A percentile compares a stretch with the other conserved stretches of the same genome.
Conservation (phyloP, 2,113 vertebrate species). For the Oceanites oceanicus region DNA sequence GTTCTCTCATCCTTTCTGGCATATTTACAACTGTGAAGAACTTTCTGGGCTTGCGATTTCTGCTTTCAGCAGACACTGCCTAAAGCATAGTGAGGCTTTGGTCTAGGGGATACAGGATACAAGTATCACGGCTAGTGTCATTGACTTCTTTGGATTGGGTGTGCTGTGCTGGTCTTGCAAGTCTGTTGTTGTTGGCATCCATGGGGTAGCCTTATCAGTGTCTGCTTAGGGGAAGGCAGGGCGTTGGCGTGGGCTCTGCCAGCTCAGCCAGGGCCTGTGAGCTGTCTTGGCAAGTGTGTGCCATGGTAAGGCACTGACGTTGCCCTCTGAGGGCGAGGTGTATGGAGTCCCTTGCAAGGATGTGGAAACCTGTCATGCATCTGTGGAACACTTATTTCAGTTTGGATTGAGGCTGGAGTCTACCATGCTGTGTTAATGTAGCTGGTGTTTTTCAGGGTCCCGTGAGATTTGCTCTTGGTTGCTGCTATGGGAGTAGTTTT, state of each 20-base stretch:
- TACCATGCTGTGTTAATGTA: background rate
- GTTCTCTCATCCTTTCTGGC: background rate
- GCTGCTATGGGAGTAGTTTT: background rate
- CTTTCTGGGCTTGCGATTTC: background rate
- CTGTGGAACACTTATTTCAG: background rate
- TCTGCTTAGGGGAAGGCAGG: background rate
- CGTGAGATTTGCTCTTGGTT: background rate
- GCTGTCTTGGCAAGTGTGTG: background rate
- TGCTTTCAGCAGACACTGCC: background rate
- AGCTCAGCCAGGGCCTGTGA: background rate
- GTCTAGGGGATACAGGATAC: background rate
- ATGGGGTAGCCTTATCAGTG: background rate
- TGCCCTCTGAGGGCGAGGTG: accelerated
- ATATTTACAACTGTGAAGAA: background rate
- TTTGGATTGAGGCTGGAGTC: background rate
- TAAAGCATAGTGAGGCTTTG: background rate
- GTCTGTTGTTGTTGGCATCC: background rate
- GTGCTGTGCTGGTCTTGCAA: background rate
- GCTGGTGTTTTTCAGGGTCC: background rate
- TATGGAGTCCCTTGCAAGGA: background rate
- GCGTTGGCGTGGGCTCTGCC: background rate
- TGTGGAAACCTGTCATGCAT: background rate
- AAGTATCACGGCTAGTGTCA: background rate
- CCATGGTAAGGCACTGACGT: background rate
- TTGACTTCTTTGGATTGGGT: background rate